phyloP scores from a whole-genome alignment of 2,888 invertebrate species.

The Reticulitermes lucifugus region DNA sequence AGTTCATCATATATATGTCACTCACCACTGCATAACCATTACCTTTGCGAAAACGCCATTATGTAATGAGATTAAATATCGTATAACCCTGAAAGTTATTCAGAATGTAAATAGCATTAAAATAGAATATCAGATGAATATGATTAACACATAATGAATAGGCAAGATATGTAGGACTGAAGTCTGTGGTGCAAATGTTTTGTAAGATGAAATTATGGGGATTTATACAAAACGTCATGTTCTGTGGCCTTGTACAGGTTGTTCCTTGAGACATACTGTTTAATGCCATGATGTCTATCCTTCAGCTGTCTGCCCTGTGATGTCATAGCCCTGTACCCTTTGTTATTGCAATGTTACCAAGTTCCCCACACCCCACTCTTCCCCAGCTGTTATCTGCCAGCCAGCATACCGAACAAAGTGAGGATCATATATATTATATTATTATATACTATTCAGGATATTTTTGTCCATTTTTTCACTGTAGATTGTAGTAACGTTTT shows the following conservation, averaged over 20 bases:
- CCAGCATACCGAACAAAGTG: constrained; percentile 52
- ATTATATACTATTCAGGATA: constrained; percentile 50
- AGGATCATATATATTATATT: constrained; percentile 44
- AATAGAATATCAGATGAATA: too few species aligned
- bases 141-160: too few species aligned
- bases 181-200: too few species aligned
- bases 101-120: too few species aligned
- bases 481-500: constrained; percentile 49
- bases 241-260: neutral
- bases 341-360: constrained; percentile 12
- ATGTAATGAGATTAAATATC: too few species aligned
- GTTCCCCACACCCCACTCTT: neutral
- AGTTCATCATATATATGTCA: too few species aligned
- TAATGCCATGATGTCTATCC: neutral
- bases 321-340: neutral
- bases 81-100: too few species aligned
- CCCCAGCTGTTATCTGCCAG: constrained; percentile 40
- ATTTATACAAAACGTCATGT: too few species aligned
- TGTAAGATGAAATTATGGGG: too few species aligned
- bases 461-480: constrained; percentile 52
- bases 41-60: too few species aligned
- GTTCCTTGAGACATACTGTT: neutral
- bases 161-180: too few species aligned
- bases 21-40: too few species aligned
- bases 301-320: neutral